Conservation (phyloP, 2,113 vertebrate species). For the Solea senegalensis region DNA sequence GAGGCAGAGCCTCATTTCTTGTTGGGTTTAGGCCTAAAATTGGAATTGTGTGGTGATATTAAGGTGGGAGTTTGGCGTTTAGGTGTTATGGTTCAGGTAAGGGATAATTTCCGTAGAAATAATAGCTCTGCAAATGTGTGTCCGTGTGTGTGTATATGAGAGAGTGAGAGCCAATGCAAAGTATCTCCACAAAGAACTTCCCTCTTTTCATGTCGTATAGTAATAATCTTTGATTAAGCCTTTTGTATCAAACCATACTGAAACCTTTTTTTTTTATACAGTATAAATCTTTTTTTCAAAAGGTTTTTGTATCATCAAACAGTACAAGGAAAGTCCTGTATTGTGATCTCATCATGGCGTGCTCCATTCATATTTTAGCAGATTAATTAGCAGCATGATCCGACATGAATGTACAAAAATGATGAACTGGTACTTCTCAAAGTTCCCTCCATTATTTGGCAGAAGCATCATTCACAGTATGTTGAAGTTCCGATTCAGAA, state of each 20-base stretch:
- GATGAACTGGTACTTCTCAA: slow-evolving; percentile 23
- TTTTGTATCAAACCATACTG: neutral
- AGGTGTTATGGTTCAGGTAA: too few relatives aligned
- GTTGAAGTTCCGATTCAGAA: slow-evolving; percentile 30
- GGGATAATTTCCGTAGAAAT: too few relatives aligned
- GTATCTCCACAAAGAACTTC: slow-evolving; percentile 1
- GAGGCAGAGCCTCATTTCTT: too few relatives aligned
- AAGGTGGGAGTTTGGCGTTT: too few relatives aligned
- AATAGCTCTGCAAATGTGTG: too few relatives aligned
- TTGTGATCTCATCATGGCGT: slow-evolving; percentile 32
- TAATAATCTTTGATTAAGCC: slow-evolving; percentile 9
- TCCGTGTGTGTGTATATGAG: neutral
- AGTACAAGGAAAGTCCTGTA: neutral
- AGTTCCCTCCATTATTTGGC: slow-evolving; percentile 11
- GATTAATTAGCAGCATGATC: slow-evolving; percentile 56
- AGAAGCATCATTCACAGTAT: slow-evolving; percentile 2
- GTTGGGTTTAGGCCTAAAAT: too few relatives aligned
- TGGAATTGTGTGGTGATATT: too few relatives aligned
- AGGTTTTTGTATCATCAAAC: slow-evolving; percentile 27
- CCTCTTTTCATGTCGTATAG: slow-evolving; percentile 3
- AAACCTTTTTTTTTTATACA: neutral
- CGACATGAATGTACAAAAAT: slow-evolving; percentile 32
- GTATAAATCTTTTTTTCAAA: slow-evolving; percentile 6
- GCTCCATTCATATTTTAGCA: slow-evolving; percentile 35
- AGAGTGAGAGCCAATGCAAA: slow-evolving; percentile 1